A percentile compares a stretch with the other conserved stretches of the same genome.
Evolutionary conservation across 2,888 invertebrate genomes (phyloP).

Genomic region (Miltochrista miniata): DNA sequence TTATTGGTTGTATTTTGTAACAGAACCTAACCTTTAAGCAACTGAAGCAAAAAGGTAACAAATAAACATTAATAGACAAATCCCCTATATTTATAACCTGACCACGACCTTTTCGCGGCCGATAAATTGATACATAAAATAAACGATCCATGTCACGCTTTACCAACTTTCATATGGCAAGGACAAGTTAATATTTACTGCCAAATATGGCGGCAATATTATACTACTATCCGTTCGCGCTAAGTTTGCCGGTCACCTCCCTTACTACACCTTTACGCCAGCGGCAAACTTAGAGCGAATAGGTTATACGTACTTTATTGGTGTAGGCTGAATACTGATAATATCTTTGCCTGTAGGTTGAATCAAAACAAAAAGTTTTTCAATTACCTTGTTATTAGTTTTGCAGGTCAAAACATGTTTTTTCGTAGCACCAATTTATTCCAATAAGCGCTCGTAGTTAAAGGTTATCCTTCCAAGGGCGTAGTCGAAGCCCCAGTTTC

Average conservation of each 20-base stretch:
- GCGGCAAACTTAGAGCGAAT: too few relatives aligned
- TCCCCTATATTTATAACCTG: constrained; percentile 13
- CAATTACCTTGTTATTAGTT: neutral
- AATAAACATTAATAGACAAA: constrained; percentile 13
- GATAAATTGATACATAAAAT: constrained; percentile 27
- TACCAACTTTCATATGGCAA: constrained; percentile 25
- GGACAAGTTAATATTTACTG: constrained; percentile 32
- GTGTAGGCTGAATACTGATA: constrained; percentile 28
- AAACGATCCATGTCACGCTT: constrained; percentile 15
- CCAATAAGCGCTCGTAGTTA: too few relatives aligned
- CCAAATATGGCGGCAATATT: constrained; percentile 27
- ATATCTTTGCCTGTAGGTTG: neutral
- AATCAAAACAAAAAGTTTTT: constrained; percentile 3
- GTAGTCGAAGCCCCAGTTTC: too few relatives aligned
- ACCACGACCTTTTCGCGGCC: constrained; percentile 21
- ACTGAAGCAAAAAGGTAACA: neutral
- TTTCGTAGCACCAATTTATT: too few relatives aligned
- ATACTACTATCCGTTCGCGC: constrained; percentile 16
- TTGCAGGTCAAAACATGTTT: too few relatives aligned
- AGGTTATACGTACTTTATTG: too few relatives aligned
- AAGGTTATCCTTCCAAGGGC: too few relatives aligned
- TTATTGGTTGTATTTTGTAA: neutral
- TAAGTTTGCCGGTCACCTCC: too few relatives aligned
- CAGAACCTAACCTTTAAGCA: neutral
- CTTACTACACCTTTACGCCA: too few relatives aligned